phyloP scores from a whole-genome alignment of 2,113 vertebrate species.

The Heptranchias perlo region DNA sequence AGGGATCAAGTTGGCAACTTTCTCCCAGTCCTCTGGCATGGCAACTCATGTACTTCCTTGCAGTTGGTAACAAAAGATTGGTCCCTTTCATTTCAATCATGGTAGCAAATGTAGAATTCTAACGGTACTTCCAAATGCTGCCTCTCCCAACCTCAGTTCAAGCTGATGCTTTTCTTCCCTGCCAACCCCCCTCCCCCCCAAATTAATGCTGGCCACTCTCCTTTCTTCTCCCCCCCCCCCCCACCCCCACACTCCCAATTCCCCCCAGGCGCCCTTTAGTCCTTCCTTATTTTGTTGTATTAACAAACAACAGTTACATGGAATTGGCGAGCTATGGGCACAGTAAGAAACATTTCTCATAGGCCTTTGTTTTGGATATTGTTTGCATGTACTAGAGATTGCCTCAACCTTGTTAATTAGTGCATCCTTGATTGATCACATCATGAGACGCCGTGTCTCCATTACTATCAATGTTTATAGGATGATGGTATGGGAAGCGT shows the following conservation, averaged over 20 bases:
- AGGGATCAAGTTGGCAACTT: not conserved
- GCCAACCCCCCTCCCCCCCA: not conserved
- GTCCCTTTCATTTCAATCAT: too few relatives aligned
- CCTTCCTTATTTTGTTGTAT: not conserved
- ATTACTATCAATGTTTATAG: too few relatives aligned
- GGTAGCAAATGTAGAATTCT: too few relatives aligned
- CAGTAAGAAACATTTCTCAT: too few relatives aligned
- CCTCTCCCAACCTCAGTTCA: not conserved
- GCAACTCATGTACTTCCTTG: constrained; percentile 1
- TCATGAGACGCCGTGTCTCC: too few relatives aligned
- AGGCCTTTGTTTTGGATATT: too few relatives aligned
- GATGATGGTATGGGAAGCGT: too few relatives aligned
- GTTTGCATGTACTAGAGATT: too few relatives aligned
- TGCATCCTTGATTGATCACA: too few relatives aligned
- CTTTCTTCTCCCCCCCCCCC: not conserved
- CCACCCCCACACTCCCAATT: not conserved
- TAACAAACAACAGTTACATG: not conserved
- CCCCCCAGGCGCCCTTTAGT: not conserved
- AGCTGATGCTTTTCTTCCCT: not conserved
- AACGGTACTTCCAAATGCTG: not conserved
- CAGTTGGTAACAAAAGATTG: too few relatives aligned
- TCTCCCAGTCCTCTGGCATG: not conserved
- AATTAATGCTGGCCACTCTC: not conserved
- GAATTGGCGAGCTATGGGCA: not conserved
- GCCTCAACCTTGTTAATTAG: too few relatives aligned